Evolutionary conservation across 2,113 vertebrate species (phyloP), one percentile per base, ranked within the genome.

Genomic region (Megaceryle maxima): DNA sequence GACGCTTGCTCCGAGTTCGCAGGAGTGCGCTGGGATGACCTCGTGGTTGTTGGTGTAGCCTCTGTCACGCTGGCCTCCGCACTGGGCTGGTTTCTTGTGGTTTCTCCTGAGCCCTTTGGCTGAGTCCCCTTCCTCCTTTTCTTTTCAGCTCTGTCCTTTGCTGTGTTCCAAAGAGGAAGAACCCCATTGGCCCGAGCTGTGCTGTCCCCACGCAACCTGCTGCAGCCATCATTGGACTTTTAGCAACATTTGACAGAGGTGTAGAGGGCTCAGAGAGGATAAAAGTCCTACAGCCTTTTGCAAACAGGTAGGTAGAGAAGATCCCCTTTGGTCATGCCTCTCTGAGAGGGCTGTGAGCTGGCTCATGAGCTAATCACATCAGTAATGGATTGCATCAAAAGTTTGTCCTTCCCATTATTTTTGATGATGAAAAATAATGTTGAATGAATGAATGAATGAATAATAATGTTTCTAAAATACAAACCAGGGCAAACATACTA

Each of bases 131-230:
- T 97, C 75, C 96, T 94, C 46, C 77, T 90, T 73, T 87, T 97
- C 87, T 73, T 97, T 16, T 97, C 97, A 63, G 82, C 53, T 82
- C 84, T 95, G 82, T 86, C 95, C 63, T 94, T 97, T 76, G 44
- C 97, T 97, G 92, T 59, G 56, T 78, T 92, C 91, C 92, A 91
- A 69, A 94, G n/a, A 94, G 75, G 75, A 80, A 83, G 67, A 67
- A 67, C 8, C 4, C 7, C 14, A 1, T 77, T 75, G 31, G 67
- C 29, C 51, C 26, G 7, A 12, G 2, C 18, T 74, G 18, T 51
- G 22, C n/a, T 56, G 70, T 51, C 41, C 20, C 39, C 20, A 8
- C 2, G 10, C 24, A 64, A 18, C 10, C 37, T 55, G n/a, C 53
- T 72, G 18, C 56, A 21, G 5, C 8, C 7, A 0, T 44, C 25